Evolutionary conservation across 2,797 vertebrate species (phyloP), one percentile per base, ranked within the genome.

Genomic region (Acanthis flammea): DNA sequence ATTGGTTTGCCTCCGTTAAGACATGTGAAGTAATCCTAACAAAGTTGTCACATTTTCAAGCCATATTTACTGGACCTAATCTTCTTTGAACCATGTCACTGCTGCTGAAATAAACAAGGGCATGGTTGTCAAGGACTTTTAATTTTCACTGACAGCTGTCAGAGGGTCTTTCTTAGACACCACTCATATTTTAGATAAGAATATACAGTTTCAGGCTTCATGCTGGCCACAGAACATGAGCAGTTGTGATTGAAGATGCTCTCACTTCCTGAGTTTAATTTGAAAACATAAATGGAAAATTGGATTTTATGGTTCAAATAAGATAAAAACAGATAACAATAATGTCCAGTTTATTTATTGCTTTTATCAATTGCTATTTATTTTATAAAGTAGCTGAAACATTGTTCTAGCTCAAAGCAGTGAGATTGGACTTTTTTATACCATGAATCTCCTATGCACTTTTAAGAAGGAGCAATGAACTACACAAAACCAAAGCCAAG

Each of bases 321-420:
- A 94, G 75, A 92, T 65, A 86, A 97, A 96, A 98, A 97, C 61
- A 97, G 96, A 98, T 94, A 96, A 95, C 83, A 97, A 97, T 98
- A 98, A 98, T 97, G 94, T 96, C 72, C 62, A 83, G 53, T 96
- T 98, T 97, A 97, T 95, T 95, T 89, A 92, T 95, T 88, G 88
- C 47, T 90, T 97, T 91, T 94, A 96, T 93, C 77, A 94, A 85
- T 80, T 67, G 31, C 31, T 87, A 90, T 77, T 97, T 97, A 92
- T 95, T 97, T 94, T 92, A 94, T 96, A 97, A 97, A 97, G 74
- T 92, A 95, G 95, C 93, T 96, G 77, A 90, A 68, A 82, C 0
- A 14, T 51, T 77, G 44, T 63, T 68, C 39, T 90, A 93, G 42
- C 45, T 88, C 31, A 92, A 85, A 86, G 30, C 7, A 91, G 19